Evolutionary conservation across 1,140 invertebrate genomes (phyloP), one percentile per base, ranked within the genome.

Genomic region (Oncopeltus fasciatus): DNA sequence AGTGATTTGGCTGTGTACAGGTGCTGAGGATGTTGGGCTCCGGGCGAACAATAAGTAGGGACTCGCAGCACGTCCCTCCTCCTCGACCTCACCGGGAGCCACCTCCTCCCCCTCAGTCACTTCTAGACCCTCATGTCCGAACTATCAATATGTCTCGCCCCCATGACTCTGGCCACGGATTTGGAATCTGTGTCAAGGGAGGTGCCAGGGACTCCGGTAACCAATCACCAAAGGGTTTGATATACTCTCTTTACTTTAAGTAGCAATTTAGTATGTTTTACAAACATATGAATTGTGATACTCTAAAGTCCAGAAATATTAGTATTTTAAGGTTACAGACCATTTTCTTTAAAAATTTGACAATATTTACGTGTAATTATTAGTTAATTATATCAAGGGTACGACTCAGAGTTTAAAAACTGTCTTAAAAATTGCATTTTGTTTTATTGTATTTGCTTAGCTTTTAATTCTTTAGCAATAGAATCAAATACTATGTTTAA

Each of bases 181-280:
- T 90, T 73, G 88, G 88, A 59, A 90, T 91, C 65, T 90, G 87
- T 75, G 87, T 91, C 68, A 91, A 91, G 74, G 88, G 88, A 68
- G 88, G 88, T 57, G 64, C 67, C 20, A 88, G 89, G 75, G 87
- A 91, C 73, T 83, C 87, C 72, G 86, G 87, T 89, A 70, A 74
- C 62, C 29, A 53, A 53, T 53, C 21, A 24, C 49, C 49, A 53
- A 53, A 53, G 49, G 49, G 49, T 53, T 27, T n/a, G 56, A 27
- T 31, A 16, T n/a, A 2, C 1, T 18, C n/a, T 28, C 28, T 24
- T 20, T n/a, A 5, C 44, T 20, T 20, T 46, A 46, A 46, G n/a
- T n/a, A n/a, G n/a, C n/a, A n/a, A n/a, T n/a, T n/a, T n/a, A n/a
- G n/a, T n/a, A n/a, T n/a, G n/a, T n/a, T n/a, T n/a, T n/a, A n/a